Evolutionary conservation across 2,113 vertebrate species (phyloP), one percentile per base, ranked within the genome.

Genomic region (Paratilapia polleni): DNA sequence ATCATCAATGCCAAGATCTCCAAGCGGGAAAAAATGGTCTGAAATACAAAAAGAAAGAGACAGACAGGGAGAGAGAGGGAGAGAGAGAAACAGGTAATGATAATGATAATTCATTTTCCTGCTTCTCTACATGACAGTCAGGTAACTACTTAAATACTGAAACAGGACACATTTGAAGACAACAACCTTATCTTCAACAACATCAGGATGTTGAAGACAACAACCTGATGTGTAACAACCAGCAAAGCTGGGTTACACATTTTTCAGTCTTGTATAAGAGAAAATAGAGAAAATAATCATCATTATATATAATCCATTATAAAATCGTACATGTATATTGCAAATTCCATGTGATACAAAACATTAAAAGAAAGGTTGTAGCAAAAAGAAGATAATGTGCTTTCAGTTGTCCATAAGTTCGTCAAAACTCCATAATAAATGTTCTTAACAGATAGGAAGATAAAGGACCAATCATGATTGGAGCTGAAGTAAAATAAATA

Each of bases 1-100:
- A 98, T 97, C 89, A 98, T 96, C 93, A 98, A 88, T 0, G 97
- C 96, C 12, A 98, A 95, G 1, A 95, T 95, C 94, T 98, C 97
- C 31, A 97, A 88, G 77, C 96, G 96, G 2, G 94, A 96, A 86
- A 98, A 95, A 78, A 95, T 96, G 76, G 77, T 96, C 97, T 98
- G 59, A 61, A 34, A 85, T 4, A 60, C 8, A 78, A 77, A 87
- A 9, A 87, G 5, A 86, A 13, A 84, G 20, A 54, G 31, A 73
- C 24, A 56, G 3, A 56, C 3, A 31, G 28, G 20, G 52, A 4
- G 19, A 4, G 52, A 56, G 20, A 56, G 10, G 4, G 28, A 8
- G 52, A 4, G 19, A 4, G 52, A 56, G 20, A 56, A n/a, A 54
- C 49, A 31, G 47, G 26, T 73, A 52, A 1, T 11, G 47, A 54